These are phyloP conservation scores for Scolopax bukidnonensis DNA, from an alignment of 2,797 vertebrate genomes.

Conservation along the genomic window DNA sequence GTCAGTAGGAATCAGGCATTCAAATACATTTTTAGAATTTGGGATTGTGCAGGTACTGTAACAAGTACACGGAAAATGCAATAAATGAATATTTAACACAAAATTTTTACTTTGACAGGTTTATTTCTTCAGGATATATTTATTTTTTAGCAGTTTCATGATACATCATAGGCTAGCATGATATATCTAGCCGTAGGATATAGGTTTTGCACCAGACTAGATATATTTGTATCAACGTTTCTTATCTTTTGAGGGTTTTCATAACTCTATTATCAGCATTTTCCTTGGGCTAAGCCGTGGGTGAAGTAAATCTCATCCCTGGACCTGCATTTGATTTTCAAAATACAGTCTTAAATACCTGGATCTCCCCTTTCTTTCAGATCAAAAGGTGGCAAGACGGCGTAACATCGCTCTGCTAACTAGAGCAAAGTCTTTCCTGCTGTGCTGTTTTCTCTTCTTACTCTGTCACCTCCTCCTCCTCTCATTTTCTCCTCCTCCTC, in stretches of 20 bases:
- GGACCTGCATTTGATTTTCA: not conserved
- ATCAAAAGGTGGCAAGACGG: not conserved
- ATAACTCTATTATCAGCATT: not conserved
- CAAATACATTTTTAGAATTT: not conserved
- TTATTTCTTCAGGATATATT: not conserved
- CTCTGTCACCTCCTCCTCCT: not conserved
- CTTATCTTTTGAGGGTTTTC: not conserved
- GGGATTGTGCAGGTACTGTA: not conserved
- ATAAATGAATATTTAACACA: not conserved
- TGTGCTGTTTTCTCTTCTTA: not conserved
- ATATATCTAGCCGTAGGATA: not conserved
- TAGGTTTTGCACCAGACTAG: not conserved
- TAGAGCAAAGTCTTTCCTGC: not conserved
- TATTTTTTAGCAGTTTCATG: not conserved
- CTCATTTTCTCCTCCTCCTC: not conserved
- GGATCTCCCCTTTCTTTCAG: not conserved
- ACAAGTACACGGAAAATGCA: not conserved
- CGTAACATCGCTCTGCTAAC: not conserved
- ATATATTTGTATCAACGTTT: not conserved
- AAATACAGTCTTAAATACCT: not conserved
- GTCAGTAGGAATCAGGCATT: not conserved
- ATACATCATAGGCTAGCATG: not conserved
- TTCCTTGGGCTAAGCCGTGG: not conserved
- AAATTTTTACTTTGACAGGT: not conserved
- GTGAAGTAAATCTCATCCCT: not conserved